Base-by-base conservation (phyloP, 2,113 vertebrate species). In the Oenanthe oenanthe region DNA sequence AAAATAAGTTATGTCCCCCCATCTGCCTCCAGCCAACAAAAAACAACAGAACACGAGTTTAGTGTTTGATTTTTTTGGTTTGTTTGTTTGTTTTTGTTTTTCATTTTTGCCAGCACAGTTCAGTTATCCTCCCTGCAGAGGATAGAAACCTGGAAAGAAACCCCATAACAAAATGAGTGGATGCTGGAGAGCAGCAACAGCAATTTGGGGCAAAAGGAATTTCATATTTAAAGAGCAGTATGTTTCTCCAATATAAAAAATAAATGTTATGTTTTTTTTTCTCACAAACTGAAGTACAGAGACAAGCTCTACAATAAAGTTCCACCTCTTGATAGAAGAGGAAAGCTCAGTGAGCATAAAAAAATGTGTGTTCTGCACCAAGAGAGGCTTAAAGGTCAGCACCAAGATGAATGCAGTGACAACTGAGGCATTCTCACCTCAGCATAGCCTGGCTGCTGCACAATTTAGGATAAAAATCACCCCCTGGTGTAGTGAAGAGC, bases 181-280 rank as follows among this genome's bases (percentile, higher is more conserved):
- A 17, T 85, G 4, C 28, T 91, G 47, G 38, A 92, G 9, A 79
- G 60, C n/a, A 68, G 38, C 42, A 77, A 54, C 38, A 68, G 34
- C 32, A 77, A 51, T 63, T 58, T 82, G 36, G 7, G 25, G 45
- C 31, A 93, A 92, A 96, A 95, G 40, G 53, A 81, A 95, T 92
- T 91, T 86, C 31, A 31, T 85, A 81, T 95, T 93, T 96, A 91
- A 96, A 86, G 62, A 57, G 53, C 13, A 28, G n/a, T 4, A 18
- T 0, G 0, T 50, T 93, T 65, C 48, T 96, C 67, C 54, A 72
- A 65, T 51, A 81, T 42, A 81, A 93, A 76, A 95, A 95, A 31
- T 77, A 96, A 97, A 94, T 89, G 57, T 90, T 92, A 83, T 45
- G 13, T 91, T 96, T 91, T 91, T 29, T 91, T 66, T 89, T 95